Conservation (phyloP, 1,140 invertebrate species). For the Sitobion miscanthi region DNA sequence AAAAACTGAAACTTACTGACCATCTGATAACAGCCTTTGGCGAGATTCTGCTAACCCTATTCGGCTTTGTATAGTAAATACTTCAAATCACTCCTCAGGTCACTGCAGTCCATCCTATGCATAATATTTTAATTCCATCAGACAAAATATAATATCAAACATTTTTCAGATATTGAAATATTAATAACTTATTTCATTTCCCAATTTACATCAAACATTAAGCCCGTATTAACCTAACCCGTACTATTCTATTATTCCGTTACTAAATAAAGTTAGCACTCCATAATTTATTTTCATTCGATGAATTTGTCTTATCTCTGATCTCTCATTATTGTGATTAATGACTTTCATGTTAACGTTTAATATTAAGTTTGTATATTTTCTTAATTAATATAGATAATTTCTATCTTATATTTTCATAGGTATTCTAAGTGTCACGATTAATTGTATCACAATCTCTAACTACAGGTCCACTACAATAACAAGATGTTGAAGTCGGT, state of each 20-base stretch:
- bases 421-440: background rate
- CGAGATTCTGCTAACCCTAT: too few relatives aligned
- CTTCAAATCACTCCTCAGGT: background rate
- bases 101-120: background rate
- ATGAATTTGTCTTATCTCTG: background rate
- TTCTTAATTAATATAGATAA: background rate
- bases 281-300: background rate
- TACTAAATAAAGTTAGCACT: background rate
- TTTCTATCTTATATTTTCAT: background rate
- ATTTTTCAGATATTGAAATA: background rate
- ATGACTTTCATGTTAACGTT: background rate
- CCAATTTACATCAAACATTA: background rate
- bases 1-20: too few relatives aligned
- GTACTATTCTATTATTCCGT: background rate
- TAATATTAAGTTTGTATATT: background rate
- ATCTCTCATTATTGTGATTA: background rate
- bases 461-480: too few relatives aligned
- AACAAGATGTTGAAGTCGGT: too few relatives aligned
- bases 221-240: background rate
- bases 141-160: background rate
- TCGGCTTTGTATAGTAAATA: too few relatives aligned
- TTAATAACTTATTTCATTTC: too few relatives aligned
- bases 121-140: background rate
- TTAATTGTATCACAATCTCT: background rate
- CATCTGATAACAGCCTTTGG: too few relatives aligned